phyloP scores from a whole-genome alignment of 2,797 vertebrate species.

The Anas bernieri region DNA sequence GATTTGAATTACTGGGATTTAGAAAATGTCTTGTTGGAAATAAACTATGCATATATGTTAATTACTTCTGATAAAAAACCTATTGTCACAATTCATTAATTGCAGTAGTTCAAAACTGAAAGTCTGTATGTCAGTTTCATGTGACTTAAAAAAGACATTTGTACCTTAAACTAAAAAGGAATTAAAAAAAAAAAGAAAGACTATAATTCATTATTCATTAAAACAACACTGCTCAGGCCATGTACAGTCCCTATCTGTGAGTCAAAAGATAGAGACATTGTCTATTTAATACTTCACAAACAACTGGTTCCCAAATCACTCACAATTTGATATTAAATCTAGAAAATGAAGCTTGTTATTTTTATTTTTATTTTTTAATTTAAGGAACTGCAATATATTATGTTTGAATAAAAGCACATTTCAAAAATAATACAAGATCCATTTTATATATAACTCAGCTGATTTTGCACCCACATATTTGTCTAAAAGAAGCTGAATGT shows the following conservation, averaged over 20 bases:
- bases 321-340: neutral
- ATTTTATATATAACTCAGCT: neutral
- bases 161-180: neutral
- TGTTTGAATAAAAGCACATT: neutral
- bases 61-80: neutral
- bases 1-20: neutral
- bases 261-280: neutral
- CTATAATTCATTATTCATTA: neutral
- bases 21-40: neutral
- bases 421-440: neutral
- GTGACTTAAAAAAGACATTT: neutral
- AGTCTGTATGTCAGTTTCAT: neutral
- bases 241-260: neutral
- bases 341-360: neutral
- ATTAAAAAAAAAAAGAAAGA: neutral
- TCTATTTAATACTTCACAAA: neutral
- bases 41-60: neutral
- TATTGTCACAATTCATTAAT: neutral
- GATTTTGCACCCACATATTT: neutral
- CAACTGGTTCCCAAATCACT: neutral
- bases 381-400: neutral
- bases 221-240: neutral
- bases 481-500: neutral
- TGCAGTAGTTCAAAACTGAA: neutral
- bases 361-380: too few species aligned